A percentile compares a stretch with the other conserved stretches of the same genome.
phyloP scores from a whole-genome alignment of 2,888 invertebrate genomes.

The Drosophila sordidapex region DNA sequence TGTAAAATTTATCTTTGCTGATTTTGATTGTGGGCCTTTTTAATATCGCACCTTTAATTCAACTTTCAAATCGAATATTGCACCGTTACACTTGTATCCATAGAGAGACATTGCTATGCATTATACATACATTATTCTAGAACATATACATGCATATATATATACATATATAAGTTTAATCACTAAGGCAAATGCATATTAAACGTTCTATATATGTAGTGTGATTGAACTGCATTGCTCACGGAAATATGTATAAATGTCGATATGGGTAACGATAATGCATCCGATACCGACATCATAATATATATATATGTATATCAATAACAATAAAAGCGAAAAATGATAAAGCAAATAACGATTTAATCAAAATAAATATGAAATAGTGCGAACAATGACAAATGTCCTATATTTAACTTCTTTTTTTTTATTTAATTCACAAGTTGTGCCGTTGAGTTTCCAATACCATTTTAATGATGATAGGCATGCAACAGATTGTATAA shows the following conservation, averaged over 20 bases:
- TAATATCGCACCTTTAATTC: conserved; percentile 18
- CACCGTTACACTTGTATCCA: conserved; percentile 28
- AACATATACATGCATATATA: conserved; percentile 14
- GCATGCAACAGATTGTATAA: conserved; percentile 55
- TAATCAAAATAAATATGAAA: conserved; percentile 1
- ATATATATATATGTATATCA: background rate
- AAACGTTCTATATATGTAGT: conserved; percentile 5
- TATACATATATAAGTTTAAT: conserved; percentile 10
- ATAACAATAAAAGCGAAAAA: background rate
- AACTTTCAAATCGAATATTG: conserved; percentile 22
- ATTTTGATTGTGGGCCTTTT: conserved; percentile 26
- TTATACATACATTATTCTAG: conserved; percentile 14
- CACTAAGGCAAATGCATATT: conserved; percentile 9
- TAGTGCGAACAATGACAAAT: conserved; percentile 45
- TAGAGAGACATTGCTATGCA: conserved; percentile 24
- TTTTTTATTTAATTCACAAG: conserved; percentile 28
- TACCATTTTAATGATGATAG: conserved; percentile 49
- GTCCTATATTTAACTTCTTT: conserved; percentile 82
- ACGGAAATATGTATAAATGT: conserved; percentile 2
- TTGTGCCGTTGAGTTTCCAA: conserved; percentile 45
- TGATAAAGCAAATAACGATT: background rate
- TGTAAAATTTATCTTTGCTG: conserved; percentile 23
- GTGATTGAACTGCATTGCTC: conserved; percentile 12
- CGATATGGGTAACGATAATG: conserved; percentile 2
- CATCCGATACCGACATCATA: conserved; percentile 6